Base-by-base conservation (phyloP, 1,140 invertebrate species). In the Meloidogyne floridensis region DNA sequence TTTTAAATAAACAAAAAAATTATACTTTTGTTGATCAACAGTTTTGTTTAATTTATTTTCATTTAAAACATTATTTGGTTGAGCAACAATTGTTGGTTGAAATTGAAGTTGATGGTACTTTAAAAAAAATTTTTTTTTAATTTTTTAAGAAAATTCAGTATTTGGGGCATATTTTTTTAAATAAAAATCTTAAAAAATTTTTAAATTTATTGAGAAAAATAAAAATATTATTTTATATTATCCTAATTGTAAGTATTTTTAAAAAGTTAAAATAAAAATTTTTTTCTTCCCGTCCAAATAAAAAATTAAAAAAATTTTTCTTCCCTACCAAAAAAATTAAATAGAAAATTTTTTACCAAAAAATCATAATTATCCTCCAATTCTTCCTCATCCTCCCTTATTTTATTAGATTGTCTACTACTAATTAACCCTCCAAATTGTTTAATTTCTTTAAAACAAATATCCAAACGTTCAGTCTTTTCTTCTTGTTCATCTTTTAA, bases 401-500 rank as follows among this genome's bases (percentile, higher is more conserved):
- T 59, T 43, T 10, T 13, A 18, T 15, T 47, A 59, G 8, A 6
- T 15, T 20, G 32, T 32, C 32, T 32, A 32, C 32, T 32, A 32
- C 1, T 32, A 47, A 8, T 43, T 43, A 79, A 51, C 5, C 18
- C 18, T 65, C 77, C 77, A 20, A 51, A 20, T 72, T 72, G 53
- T 32, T 53, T 65, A 69, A 79, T 54, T 51, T 71, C 77, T 54
- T 72, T 69, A 71, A 79, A 79, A 20, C 56, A 72, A 32, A 43
- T 56, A 51, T 79, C 77, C 54, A 79, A 71, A 8, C 20, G 59
- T 32, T 79, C 77, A 3, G 56, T 79, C 6, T 3, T 69, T 79
- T 79, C 77, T 13, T 18, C 20, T 43, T 71, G 65, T 18, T 79
- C 77, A 43, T 79, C 77, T 47, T 69, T 20, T 51, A 79, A 47